Percentiles rank a stretch among this genome's conserved stretches.
Evolutionary conservation across 2,113 vertebrate genomes (phyloP).

Genomic region (Oncorhynchus masou): DNA sequence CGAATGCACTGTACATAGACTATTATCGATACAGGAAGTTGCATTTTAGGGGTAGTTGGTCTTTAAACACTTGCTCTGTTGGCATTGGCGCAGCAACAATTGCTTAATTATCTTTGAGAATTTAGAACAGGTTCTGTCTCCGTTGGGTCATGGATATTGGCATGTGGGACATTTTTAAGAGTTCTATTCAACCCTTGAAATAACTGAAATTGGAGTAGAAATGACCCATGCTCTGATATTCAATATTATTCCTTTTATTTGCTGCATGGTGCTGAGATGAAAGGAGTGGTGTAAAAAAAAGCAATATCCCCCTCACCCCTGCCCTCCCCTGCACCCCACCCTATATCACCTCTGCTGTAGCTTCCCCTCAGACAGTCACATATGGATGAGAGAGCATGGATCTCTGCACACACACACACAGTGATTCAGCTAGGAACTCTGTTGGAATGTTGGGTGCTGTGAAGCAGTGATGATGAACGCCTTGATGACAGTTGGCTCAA

Average conservation of each 20-base stretch:
- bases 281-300: constrained; percentile 55
- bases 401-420: constrained; percentile 4
- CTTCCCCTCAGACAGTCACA: constrained; percentile 40
- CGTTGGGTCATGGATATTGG: constrained; percentile 51
- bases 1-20: too few relatives aligned
- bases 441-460: too few relatives aligned
- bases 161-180: constrained; percentile 20
- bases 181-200: constrained; percentile 23
- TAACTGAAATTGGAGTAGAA: not conserved
- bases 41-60: not conserved
- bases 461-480: too few relatives aligned
- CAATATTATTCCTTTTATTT: constrained; percentile 51
- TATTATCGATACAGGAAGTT: too few relatives aligned
- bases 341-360: constrained; percentile 25
- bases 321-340: too few relatives aligned
- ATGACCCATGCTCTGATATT: constrained; percentile 28
- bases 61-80: constrained; percentile 41
- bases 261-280: constrained; percentile 63
- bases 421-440: too few relatives aligned
- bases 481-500: too few relatives aligned
- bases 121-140: not conserved
- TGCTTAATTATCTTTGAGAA: constrained; percentile 47
- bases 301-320: constrained; percentile 8
- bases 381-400: constrained; percentile 28
- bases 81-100: constrained; percentile 41